Evolutionary conservation across 2,113 vertebrate genomes (phyloP), one percentile per base, ranked within the genome.

Genomic region (Microtus montanus): DNA sequence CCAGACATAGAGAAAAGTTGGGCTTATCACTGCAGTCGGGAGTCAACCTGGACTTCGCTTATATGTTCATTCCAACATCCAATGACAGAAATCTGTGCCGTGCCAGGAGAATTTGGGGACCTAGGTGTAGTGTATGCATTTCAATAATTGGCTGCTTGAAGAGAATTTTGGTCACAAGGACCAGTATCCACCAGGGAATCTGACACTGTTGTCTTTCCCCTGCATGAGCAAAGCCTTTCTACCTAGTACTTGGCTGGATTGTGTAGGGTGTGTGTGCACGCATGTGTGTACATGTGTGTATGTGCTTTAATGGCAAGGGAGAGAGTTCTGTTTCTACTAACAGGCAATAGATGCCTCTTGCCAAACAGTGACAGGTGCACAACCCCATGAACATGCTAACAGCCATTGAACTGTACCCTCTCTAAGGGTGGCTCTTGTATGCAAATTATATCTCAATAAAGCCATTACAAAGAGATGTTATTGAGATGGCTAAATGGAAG

Each of bases 361-460:
- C 47, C 6, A 19, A 17, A 26, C 38, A 61, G 71, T 4, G 89
- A 44, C 28, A 33, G 54, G 49, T 71, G 26, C 22, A 35, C 9
- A n/a, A 28, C 38, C 30, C 28, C 68, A 22, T 28, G 41, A 38
- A 44, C 2, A 28, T 2, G 2, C 33, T 24, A 10, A 14, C 4
- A 24, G 38, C 8, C 58, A 19, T 1, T 20, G n/a, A 82, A n/a
- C 54, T 15, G 28, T 54, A n/a, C n/a, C 3, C 17, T 80, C n/a
- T 49, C 47, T 15, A 33, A 75, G 47, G 52, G 47, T 47, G 47
- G 22, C 5, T 68, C 33, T 75, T 24, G 15, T 38, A 66, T 83
- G 85, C 44, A 73, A 77, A 58, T 87, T n/a, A 22, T 26, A 30
- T 47, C 30, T 68, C 70, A 83, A 77, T 75, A 75, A 95, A 68